Evolutionary conservation across 2,888 invertebrate genomes (phyloP).

Genomic region (Caenorhabditis japonica): DNA sequence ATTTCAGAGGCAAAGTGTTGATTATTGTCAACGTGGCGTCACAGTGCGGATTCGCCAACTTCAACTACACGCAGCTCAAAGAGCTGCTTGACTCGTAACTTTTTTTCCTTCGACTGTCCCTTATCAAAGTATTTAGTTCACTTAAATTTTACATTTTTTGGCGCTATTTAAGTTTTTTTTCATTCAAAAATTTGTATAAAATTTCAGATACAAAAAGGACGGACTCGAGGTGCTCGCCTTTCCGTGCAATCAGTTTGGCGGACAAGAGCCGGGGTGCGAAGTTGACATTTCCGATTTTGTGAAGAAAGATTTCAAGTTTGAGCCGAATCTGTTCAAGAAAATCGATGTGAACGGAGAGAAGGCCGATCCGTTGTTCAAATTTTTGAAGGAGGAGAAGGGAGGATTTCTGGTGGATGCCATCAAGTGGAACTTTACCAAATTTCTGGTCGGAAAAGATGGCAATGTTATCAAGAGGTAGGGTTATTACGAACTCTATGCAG

Average conservation of each 20-base stretch:
- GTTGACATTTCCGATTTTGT: constrained; percentile 83
- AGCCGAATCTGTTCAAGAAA: constrained; percentile 81
- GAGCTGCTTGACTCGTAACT: constrained; percentile 50
- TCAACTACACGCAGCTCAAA: constrained; percentile 86
- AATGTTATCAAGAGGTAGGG: constrained; percentile 64
- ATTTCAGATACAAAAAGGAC: constrained; percentile 83
- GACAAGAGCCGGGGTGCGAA: constrained; percentile 84
- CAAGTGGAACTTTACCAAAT: constrained; percentile 93
- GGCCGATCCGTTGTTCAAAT: constrained; percentile 84
- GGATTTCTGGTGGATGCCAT: constrained; percentile 80
- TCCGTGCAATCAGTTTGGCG: constrained; percentile 88
- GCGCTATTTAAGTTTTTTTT: no score
- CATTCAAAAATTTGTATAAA: no score
- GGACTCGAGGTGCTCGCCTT: constrained; percentile 85
- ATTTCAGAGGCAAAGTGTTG: constrained; percentile 84
- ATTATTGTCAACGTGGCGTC: constrained; percentile 91
- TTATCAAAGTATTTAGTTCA: no score
- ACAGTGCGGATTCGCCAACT: constrained; percentile 86
- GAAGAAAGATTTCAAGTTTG: constrained; percentile 72
- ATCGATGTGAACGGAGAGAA: constrained; percentile 84
- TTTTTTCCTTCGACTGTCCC: no score
- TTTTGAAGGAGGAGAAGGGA: constrained; percentile 81
- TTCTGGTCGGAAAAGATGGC: constrained; percentile 82
- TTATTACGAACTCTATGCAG: no score
- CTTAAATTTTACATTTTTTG: constrained; percentile 83